Evolutionary conservation across 2,888 invertebrate species (phyloP).

Genomic region (Rhogogaster chlorosoma): DNA sequence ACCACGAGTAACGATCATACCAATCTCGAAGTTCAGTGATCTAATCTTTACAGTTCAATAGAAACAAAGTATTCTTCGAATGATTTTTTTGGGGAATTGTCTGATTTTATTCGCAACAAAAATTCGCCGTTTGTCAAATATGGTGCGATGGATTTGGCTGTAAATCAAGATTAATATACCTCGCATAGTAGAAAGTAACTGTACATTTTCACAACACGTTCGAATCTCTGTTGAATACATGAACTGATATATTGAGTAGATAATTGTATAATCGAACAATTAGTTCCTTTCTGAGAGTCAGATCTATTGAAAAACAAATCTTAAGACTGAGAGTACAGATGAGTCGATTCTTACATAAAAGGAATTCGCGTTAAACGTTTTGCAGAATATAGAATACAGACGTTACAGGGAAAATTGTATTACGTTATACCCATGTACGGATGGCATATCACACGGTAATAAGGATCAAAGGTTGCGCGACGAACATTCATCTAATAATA

Average conservation of each 20-base stretch:
- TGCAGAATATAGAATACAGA: neutral
- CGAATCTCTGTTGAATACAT: neutral
- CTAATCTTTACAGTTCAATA: neutral
- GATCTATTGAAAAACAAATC: neutral
- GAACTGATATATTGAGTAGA: neutral
- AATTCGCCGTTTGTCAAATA: neutral
- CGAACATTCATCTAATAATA: neutral
- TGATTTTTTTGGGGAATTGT: neutral
- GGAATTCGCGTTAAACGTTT: neutral
- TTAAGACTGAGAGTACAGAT: neutral
- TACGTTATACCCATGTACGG: neutral
- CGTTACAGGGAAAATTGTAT: neutral
- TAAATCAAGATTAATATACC: neutral
- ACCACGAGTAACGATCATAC: neutral
- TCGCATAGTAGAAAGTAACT: neutral
- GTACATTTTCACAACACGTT: neutral
- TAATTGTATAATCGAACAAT: neutral
- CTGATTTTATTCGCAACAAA: neutral
- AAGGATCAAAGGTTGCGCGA: constrained; percentile 14
- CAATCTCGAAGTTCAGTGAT: neutral
- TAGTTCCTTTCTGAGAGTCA: neutral
- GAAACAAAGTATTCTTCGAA: neutral
- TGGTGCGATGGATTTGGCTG: neutral
- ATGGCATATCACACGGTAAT: neutral
- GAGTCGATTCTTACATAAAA: neutral